phyloP scores from a whole-genome alignment of 2,113 vertebrate genomes.

The Clarias batrachus region DNA sequence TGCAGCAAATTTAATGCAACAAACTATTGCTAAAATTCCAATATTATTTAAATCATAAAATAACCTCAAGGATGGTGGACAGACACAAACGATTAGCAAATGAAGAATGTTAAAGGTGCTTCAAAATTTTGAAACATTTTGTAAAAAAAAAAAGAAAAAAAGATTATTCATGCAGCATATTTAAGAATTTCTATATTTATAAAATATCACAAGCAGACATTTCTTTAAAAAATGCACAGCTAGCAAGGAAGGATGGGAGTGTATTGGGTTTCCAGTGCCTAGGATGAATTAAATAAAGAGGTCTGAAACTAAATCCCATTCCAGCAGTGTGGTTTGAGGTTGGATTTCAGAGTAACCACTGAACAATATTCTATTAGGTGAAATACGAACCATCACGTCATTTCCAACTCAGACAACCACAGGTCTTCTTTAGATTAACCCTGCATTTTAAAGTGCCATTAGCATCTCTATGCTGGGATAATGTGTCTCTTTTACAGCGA shows the following conservation, averaged over 20 bases:
- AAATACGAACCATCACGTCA: constrained; percentile 18
- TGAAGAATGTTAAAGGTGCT: not conserved
- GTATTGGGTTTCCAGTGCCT: not conserved
- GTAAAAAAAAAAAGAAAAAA: not conserved
- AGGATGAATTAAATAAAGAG: constrained; percentile 19
- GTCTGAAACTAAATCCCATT: constrained; percentile 3
- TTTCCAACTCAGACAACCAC: constrained; percentile 15
- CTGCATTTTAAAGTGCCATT: constrained; percentile 21
- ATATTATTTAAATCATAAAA: not conserved
- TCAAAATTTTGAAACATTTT: not conserved
- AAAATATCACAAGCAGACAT: not conserved
- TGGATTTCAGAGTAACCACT: constrained; percentile 8
- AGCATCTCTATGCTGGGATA: not conserved
- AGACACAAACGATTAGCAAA: not conserved
- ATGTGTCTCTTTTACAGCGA: constrained; percentile 20
- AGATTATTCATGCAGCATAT: not conserved
- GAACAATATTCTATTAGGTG: constrained; percentile 25
- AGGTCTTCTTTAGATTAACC: constrained; percentile 26
- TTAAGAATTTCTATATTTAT: not conserved
- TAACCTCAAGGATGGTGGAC: not conserved
- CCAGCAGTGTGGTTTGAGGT: constrained; percentile 6
- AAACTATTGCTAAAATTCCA: not conserved
- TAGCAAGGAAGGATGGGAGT: not conserved
- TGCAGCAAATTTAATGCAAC: too few relatives aligned
- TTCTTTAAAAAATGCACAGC: not conserved